phyloP scores from a whole-genome alignment of 2,888 invertebrate species.

The Oscheius sp. region DNA sequence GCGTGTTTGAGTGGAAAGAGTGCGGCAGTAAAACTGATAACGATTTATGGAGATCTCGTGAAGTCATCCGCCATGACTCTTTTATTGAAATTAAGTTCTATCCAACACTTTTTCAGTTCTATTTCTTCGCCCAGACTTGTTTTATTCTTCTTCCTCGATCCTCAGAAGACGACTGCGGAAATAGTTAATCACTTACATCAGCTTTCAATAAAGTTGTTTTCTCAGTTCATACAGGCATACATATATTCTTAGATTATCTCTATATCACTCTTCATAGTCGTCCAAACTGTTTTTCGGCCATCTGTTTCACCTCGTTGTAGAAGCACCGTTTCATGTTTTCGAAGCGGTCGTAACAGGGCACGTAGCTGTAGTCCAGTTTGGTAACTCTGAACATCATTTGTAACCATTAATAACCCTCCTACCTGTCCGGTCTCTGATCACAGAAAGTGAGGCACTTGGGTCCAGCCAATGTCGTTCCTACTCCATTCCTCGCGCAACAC shows the following conservation, averaged over 20 bases:
- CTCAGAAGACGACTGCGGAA: no score
- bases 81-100: no score
- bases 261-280: conserved; percentile 1
- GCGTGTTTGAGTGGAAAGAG: conserved; percentile 26
- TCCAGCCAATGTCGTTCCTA: conserved; percentile 68
- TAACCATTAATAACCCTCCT: background rate
- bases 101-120: no score
- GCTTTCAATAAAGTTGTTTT: no score
- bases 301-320: conserved; percentile 67
- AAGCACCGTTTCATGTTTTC: conserved; percentile 71
- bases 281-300: conserved; percentile 63
- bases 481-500: conserved; percentile 65
- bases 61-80: background rate
- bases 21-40: conserved; percentile 34
- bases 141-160: no score
- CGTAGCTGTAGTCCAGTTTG: conserved; percentile 67
- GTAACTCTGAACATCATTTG: conserved; percentile 54
- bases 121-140: no score
- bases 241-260: background rate
- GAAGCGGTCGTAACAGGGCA: conserved; percentile 65
- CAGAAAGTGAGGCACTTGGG: conserved; percentile 68
- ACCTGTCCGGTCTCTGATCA: conserved; percentile 68
- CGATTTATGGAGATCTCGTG: conserved; percentile 29
- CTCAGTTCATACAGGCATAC: no score
- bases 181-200: no score